phyloP scores from a whole-genome alignment of 30 jellyfish, hydroid and myxozoan species.

The Aurelia sp. region DNA sequence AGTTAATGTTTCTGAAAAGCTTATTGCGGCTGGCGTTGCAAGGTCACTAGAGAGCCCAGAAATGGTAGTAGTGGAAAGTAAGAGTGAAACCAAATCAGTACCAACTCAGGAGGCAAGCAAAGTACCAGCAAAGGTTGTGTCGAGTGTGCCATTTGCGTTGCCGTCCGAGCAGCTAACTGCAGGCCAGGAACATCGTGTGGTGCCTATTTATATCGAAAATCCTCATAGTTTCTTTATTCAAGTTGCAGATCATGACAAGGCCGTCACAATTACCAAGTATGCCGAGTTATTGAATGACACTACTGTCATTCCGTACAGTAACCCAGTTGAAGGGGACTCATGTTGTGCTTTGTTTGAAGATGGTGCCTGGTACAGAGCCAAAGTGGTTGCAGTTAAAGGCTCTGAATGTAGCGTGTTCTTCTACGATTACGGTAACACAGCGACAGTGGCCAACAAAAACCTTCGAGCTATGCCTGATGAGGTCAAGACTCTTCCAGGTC shows the following conservation, averaged over 20 bases:
- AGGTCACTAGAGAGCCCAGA: background rate
- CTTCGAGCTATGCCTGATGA: conserved; percentile 74
- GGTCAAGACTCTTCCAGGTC: conserved; percentile 61
- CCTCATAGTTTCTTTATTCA: conserved; percentile 58
- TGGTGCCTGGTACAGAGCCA: conserved; percentile 79
- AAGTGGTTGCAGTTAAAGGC: conserved; percentile 36
- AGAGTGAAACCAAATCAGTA: background rate
- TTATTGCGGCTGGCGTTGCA: conserved; percentile 45
- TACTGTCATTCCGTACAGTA: background rate
- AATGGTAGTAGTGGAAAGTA: background rate
- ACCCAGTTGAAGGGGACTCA: conserved; percentile 33
- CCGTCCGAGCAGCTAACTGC: background rate
- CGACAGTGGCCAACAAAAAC: conserved; percentile 4
- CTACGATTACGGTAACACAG: conserved; percentile 45
- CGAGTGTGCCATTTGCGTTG: conserved; percentile 3
- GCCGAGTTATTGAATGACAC: background rate
- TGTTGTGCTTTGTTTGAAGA: conserved; percentile 59
- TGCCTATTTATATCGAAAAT: conserved; percentile 52
- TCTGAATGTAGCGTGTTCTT: conserved; percentile 22
- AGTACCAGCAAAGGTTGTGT: background rate
- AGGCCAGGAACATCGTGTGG: conserved; percentile 21
- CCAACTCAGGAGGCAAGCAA: background rate
- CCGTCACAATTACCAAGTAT: conserved; percentile 31
- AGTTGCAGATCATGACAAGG: conserved; percentile 42
- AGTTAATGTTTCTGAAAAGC: conserved; percentile 10